Percentiles rank a stretch among this genome's conserved stretches.
phyloP scores from a whole-genome alignment of 1,140 invertebrate genomes.

The Brachionus asplanchnoidis region DNA sequence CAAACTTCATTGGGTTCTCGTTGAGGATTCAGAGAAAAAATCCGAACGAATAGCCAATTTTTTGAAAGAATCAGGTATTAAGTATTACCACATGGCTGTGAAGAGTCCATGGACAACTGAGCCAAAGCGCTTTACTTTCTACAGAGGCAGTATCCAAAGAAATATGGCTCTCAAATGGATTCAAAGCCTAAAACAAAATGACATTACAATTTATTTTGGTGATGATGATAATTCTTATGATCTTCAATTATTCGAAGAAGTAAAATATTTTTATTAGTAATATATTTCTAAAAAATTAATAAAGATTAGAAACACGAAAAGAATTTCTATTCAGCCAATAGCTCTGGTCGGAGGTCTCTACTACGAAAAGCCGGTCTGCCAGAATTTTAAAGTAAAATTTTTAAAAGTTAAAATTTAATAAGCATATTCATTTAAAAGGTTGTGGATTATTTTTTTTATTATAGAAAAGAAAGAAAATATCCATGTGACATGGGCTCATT shows the following conservation, averaged over 20 bases:
- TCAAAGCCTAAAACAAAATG: constrained; percentile 51
- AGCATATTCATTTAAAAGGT: constrained; percentile 47
- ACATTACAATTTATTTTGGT: constrained; percentile 76
- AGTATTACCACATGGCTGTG: constrained; percentile 71
- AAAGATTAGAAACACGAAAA: constrained; percentile 71
- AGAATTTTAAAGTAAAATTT: neutral
- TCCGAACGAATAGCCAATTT: constrained; percentile 71
- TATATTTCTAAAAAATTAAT: neutral
- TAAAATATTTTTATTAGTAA: neutral
- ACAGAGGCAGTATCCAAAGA: constrained; percentile 86
- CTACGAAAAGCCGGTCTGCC: constrained; percentile 52
- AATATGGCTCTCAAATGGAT: constrained; percentile 84
- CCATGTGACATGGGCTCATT: constrained; percentile 98
- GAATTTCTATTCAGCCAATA: constrained; percentile 93
- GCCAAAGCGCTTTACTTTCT: constrained; percentile 71
- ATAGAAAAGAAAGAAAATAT: constrained; percentile 82
- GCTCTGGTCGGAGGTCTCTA: constrained; percentile 67
- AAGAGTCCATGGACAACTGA: constrained; percentile 68
- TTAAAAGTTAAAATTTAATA: neutral
- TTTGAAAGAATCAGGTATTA: constrained; percentile 66
- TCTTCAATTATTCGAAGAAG: constrained; percentile 77
- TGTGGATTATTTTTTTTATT: constrained; percentile 76
- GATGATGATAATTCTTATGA: constrained; percentile 97
- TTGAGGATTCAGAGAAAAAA: constrained; percentile 74
- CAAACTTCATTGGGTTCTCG: constrained; percentile 84